Evolutionary conservation across 2,113 vertebrate species (phyloP).

Genomic region (Thermophis baileyi): DNA sequence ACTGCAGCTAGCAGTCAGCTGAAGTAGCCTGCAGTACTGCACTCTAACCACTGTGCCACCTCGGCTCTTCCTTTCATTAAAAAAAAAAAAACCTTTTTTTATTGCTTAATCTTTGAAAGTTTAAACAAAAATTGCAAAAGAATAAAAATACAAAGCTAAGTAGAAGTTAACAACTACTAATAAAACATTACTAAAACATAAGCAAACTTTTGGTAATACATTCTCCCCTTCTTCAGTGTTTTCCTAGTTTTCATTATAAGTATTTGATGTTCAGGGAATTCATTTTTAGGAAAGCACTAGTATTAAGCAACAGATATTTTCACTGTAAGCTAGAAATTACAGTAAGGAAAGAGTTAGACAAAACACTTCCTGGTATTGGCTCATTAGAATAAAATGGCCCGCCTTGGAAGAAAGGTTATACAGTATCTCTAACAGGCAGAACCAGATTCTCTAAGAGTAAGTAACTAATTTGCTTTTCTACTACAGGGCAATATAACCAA

Average conservation of each 20-base stretch:
- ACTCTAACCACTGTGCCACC: no score
- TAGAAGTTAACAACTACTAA: background rate
- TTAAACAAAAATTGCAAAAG: background rate
- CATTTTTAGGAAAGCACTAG: background rate
- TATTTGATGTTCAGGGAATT: background rate
- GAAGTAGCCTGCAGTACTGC: no score
- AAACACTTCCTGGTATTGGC: conserved; percentile 62
- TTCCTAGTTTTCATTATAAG: background rate
- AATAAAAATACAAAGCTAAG: background rate
- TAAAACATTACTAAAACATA: background rate
- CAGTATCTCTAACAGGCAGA: conserved; percentile 67
- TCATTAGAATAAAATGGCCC: conserved; percentile 48
- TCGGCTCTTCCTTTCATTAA: background rate
- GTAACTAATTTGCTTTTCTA: conserved; percentile 58
- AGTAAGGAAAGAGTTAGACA: conserved; percentile 42
- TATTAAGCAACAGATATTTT: conserved; percentile 6
- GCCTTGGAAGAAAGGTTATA: conserved; percentile 70
- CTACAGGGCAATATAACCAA: conserved; percentile 37
- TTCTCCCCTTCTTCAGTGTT: background rate
- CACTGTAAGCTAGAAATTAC: background rate
- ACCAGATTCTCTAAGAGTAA: conserved; percentile 74
- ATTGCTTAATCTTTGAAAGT: background rate
- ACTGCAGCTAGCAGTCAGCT: no score
- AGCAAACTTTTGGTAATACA: background rate
- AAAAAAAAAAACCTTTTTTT: background rate